A percentile compares a stretch with the other conserved stretches of the same genome.
Conservation (phyloP, 1,140 invertebrate species). For the Phenacoccus solenopsis region DNA sequence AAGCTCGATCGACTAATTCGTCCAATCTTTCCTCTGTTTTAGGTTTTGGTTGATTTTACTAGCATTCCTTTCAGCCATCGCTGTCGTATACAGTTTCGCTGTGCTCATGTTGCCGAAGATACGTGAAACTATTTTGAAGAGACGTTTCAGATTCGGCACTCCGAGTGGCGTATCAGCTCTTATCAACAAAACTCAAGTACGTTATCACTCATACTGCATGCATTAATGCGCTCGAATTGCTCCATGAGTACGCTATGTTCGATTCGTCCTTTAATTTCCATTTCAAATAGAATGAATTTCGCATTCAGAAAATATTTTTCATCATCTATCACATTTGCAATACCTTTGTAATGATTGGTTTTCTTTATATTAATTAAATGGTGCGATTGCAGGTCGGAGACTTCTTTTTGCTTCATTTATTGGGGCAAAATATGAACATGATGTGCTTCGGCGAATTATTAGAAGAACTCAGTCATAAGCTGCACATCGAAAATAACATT, state of each 20-base stretch:
- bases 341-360: background rate
- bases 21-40: constrained; percentile 39
- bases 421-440: constrained; percentile 74
- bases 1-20: too few species aligned
- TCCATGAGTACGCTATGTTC: too few species aligned
- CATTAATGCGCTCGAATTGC: background rate
- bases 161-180: constrained; percentile 52
- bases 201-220: constrained; percentile 11
- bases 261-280: too few species aligned
- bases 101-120: constrained; percentile 64
- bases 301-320: too few species aligned
- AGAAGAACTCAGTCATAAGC: constrained; percentile 44
- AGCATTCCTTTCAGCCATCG: constrained; percentile 57
- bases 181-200: constrained; percentile 63
- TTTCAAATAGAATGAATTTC: too few species aligned
- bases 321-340: too few species aligned
- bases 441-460: constrained; percentile 63
- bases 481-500: constrained; percentile 53
- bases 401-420: constrained; percentile 64
- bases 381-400: constrained; percentile 53
- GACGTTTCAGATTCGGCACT: constrained; percentile 59
- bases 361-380: background rate
- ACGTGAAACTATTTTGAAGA: constrained; percentile 61
- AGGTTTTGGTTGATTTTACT: constrained; percentile 83
- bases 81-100: constrained; percentile 65